These are phyloP conservation scores for Oncorhynchus tshawytscha DNA, from an alignment of 2,113 vertebrate genomes.

Conservation along the genomic window DNA sequence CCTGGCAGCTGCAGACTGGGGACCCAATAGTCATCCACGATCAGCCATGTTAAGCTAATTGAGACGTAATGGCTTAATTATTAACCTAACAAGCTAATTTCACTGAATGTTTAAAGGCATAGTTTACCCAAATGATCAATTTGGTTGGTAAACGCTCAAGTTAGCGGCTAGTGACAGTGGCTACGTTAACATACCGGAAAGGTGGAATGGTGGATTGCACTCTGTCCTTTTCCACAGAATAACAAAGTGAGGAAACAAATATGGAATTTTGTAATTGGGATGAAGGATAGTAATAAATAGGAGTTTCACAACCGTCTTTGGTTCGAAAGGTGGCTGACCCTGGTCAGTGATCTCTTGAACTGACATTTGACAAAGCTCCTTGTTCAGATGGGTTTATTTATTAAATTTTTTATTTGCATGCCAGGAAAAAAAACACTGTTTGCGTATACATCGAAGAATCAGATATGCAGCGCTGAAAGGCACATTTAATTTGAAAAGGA, in stretches of 20 bases:
- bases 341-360: too few species aligned
- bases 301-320: too few species aligned
- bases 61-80: background rate
- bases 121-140: background rate
- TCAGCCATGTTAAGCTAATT: background rate
- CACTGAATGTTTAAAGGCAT: background rate
- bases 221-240: background rate
- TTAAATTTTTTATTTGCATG: background rate
- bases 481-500: constrained; percentile 5
- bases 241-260: too few species aligned
- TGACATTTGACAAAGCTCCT: too few species aligned
- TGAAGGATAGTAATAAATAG: too few species aligned
- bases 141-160: background rate
- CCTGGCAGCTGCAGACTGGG: background rate
- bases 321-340: too few species aligned
- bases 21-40: background rate
- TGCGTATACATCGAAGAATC: background rate
- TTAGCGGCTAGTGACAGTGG: background rate
- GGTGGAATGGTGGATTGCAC: too few species aligned
- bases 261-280: too few species aligned
- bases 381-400: background rate
- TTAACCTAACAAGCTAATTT: background rate
- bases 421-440: background rate
- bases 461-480: background rate
- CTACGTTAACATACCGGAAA: background rate